phyloP scores from a whole-genome alignment of 2,888 invertebrate species.

The Petrolisthes cinctipes region DNA sequence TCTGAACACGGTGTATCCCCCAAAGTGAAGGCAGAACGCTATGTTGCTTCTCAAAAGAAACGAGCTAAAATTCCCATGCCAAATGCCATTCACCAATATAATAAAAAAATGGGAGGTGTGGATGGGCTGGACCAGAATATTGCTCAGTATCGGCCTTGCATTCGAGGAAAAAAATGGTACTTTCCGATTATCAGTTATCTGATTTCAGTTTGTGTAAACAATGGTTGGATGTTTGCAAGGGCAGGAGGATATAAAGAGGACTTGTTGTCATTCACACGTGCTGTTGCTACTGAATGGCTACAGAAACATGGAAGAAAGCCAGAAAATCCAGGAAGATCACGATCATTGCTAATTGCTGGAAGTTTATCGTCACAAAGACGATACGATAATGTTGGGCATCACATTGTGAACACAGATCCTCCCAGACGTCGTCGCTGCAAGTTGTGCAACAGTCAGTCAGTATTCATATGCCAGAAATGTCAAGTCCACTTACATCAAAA shows the following conservation, averaged over 20 bases:
- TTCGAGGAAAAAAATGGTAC: slow-evolving; percentile 12
- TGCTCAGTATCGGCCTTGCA: slow-evolving; percentile 15
- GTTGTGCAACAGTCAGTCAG: slow-evolving; percentile 1
- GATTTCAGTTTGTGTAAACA: too few relatives aligned
- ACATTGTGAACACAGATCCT: neutral
- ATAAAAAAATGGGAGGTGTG: slow-evolving; percentile 11
- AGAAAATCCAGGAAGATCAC: slow-evolving; percentile 4
- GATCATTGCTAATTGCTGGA: neutral
- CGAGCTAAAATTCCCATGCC: slow-evolving; percentile 19
- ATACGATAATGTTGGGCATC: neutral
- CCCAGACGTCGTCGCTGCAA: neutral
- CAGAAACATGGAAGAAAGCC: slow-evolving; percentile 25
- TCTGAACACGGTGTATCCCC: too few relatives aligned
- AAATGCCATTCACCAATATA: neutral
- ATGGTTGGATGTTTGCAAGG: too few relatives aligned
- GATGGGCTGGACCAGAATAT: slow-evolving; percentile 15
- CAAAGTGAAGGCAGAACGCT: too few relatives aligned
- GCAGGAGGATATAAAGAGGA: slow-evolving; percentile 32
- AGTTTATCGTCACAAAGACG: too few relatives aligned
- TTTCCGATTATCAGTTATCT: neutral
- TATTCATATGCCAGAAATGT: too few relatives aligned
- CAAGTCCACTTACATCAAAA: too few relatives aligned
- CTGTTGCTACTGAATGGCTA: slow-evolving; percentile 20
- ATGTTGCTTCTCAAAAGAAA: too few relatives aligned
- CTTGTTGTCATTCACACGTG: slow-evolving; percentile 16